Percentiles rank a stretch among this genome's conserved stretches.
Evolutionary conservation across 2,888 invertebrate genomes (phyloP).

Genomic region (Coronaproctus castanopsis): DNA sequence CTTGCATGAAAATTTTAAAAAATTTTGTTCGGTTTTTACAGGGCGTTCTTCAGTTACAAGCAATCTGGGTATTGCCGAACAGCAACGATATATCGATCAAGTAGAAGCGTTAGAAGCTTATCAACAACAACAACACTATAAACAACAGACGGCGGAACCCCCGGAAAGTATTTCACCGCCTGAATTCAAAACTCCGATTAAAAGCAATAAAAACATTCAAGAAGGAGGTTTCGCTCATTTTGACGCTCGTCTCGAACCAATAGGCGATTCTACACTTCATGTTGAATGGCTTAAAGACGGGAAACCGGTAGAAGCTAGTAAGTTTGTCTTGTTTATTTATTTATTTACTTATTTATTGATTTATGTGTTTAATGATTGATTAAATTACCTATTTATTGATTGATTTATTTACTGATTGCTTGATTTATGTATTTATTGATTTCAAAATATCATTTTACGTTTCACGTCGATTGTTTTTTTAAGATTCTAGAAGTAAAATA

Average conservation of each 20-base stretch:
- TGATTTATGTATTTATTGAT: too few species aligned
- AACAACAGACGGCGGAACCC: slow-evolving; percentile 56
- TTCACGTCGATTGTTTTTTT: too few species aligned
- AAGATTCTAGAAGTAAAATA: too few species aligned
- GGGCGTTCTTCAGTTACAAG: slow-evolving; percentile 62
- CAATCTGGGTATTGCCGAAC: slow-evolving; percentile 74
- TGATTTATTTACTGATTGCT: too few species aligned
- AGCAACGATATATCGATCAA: slow-evolving; percentile 75
- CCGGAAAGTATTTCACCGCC: slow-evolving; percentile 62
- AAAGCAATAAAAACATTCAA: slow-evolving; percentile 63
- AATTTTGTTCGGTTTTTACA: too few species aligned
- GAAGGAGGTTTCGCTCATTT: slow-evolving; percentile 91
- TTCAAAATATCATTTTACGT: too few species aligned
- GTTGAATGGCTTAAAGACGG: slow-evolving; percentile 90
- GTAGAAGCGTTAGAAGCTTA: slow-evolving; percentile 79
- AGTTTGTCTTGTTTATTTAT: too few species aligned
- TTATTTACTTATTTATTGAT: too few species aligned
- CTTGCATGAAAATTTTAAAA: too few species aligned
- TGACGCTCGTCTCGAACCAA: slow-evolving; percentile 81
- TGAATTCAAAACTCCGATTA: slow-evolving; percentile 72
- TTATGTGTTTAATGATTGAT: too few species aligned
- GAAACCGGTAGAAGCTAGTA: slow-evolving; percentile 68
- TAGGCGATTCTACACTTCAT: slow-evolving; percentile 69
- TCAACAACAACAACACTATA: slow-evolving; percentile 42
- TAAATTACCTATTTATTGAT: too few species aligned